phyloP scores from a whole-genome alignment of 2,797 vertebrate species.

The Hippopotamyrus pictus region DNA sequence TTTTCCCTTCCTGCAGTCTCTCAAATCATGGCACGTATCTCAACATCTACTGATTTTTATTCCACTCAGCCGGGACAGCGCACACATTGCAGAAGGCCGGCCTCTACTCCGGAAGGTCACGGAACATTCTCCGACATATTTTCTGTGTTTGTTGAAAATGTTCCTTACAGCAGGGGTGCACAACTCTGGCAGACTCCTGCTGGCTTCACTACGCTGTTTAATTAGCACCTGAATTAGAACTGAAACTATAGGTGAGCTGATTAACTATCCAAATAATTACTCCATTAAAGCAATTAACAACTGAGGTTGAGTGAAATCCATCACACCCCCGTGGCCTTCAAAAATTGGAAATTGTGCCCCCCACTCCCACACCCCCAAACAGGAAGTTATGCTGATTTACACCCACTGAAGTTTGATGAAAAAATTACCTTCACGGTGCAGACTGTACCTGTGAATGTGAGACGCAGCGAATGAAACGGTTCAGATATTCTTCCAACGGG shows the following conservation, averaged over 20 bases:
- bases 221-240: background rate
- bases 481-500: background rate
- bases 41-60: background rate
- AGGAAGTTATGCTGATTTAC: background rate
- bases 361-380: background rate
- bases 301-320: background rate
- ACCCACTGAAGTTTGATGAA: background rate
- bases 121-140: background rate
- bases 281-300: constrained; percentile 4
- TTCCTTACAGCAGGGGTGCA: background rate
- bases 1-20: background rate
- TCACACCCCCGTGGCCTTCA: background rate
- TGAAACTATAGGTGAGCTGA: background rate
- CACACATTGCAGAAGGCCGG: background rate
- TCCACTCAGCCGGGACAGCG: background rate
- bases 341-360: background rate
- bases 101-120: background rate
- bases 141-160: background rate
- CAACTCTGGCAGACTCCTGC: background rate
- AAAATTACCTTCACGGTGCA: background rate
- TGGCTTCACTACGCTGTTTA: background rate
- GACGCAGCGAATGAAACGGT: background rate
- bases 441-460: background rate
- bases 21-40: background rate
- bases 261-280: background rate